phyloP scores from a whole-genome alignment of 2,888 invertebrate genomes.

The Iselma pallidipennis region DNA sequence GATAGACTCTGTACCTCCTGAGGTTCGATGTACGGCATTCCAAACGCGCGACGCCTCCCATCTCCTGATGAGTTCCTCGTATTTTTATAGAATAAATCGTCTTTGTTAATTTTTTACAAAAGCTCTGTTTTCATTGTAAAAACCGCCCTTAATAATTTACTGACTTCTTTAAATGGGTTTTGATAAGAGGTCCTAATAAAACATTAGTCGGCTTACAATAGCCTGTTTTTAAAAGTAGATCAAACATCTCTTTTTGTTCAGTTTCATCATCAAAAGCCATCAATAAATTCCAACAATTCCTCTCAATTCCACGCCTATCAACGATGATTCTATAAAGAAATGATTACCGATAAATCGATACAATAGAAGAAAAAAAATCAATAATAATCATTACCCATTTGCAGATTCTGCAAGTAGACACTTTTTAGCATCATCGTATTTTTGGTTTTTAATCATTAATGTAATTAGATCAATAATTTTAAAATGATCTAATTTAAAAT shows the following conservation, averaged over 20 bases:
- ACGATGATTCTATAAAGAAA: conserved; percentile 13
- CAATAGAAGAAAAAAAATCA: conserved; percentile 10
- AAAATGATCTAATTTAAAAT: conserved; percentile 66
- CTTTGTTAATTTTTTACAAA: too few relatives aligned
- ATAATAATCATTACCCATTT: conserved; percentile 49
- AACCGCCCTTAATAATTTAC: too few relatives aligned
- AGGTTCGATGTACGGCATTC: too few relatives aligned
- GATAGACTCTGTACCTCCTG: too few relatives aligned
- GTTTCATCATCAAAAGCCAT: conserved; percentile 58
- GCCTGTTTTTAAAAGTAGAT: conserved; percentile 57
- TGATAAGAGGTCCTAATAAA: conserved; percentile 65
- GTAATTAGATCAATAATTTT: conserved; percentile 69
- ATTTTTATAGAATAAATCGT: too few relatives aligned
- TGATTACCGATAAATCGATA: neutral
- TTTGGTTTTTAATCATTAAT: conserved; percentile 60
- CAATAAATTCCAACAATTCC: conserved; percentile 67
- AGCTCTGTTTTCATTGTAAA: too few relatives aligned
- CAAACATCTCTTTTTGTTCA: conserved; percentile 59
- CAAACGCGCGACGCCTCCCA: too few relatives aligned
- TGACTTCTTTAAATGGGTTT: conserved; percentile 62
- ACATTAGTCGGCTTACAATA: conserved; percentile 64
- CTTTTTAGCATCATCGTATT: conserved; percentile 55
- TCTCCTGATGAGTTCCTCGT: too few relatives aligned
- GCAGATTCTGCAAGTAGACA: conserved; percentile 60
- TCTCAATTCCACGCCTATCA: conserved; percentile 52